phyloP scores from a whole-genome alignment of 2,113 vertebrate genomes.

The Corynorhinus townsendii region DNA sequence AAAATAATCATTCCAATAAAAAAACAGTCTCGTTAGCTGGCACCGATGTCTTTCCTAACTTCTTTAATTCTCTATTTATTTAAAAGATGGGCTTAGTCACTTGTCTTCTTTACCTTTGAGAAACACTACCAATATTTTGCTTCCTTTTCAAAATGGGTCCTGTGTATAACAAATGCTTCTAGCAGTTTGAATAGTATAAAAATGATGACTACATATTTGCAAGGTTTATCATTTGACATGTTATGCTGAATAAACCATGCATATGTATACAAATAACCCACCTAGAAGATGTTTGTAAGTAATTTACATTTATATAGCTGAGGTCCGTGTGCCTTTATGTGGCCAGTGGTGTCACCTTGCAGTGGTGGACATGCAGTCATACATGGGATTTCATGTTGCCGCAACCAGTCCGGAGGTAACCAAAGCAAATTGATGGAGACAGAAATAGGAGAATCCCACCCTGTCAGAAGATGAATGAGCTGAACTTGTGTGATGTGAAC shows the following conservation, averaged over 20 bases:
- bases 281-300: not conserved
- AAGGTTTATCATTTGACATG: not conserved
- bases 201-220: not conserved
- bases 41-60: not conserved
- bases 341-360: not conserved
- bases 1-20: not conserved
- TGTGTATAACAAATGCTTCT: not conserved
- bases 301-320: not conserved
- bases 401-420: slow-evolving; percentile 64
- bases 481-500: slow-evolving; percentile 79
- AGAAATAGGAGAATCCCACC: slow-evolving; percentile 78
- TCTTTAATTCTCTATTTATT: not conserved
- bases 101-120: not conserved
- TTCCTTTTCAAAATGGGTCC: not conserved
- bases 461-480: slow-evolving; percentile 82
- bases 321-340: not conserved
- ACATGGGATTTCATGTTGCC: not conserved
- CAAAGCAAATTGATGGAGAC: slow-evolving; percentile 77
- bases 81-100: not conserved
- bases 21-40: not conserved
- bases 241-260: not conserved
- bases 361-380: not conserved
- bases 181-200: not conserved
- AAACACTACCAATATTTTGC: not conserved
- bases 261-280: not conserved